phyloP scores from a whole-genome alignment of 2,888 invertebrate species.

The Aphidius colemani region DNA sequence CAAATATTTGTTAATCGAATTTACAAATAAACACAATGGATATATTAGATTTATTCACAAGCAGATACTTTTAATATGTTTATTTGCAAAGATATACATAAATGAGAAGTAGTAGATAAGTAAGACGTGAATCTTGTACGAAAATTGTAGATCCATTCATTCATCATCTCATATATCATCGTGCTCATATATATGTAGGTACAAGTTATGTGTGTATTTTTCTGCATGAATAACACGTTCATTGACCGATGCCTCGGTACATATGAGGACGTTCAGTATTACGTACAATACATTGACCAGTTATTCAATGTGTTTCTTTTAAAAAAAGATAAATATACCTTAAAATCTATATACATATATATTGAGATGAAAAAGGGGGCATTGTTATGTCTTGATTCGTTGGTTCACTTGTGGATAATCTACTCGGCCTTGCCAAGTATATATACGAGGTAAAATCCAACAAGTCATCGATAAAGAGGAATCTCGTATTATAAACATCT shows the following conservation, averaged over 20 bases:
- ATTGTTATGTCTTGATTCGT: slow-evolving; percentile 17
- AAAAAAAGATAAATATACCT: slow-evolving; percentile 6
- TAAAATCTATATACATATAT: slow-evolving; percentile 20
- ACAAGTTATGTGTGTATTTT: slow-evolving; percentile 2
- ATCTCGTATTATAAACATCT: neutral
- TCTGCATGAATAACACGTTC: slow-evolving; percentile 29
- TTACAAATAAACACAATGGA: too few relatives aligned
- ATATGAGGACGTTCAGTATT: neutral
- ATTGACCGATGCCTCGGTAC: slow-evolving; percentile 38
- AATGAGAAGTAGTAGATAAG: neutral
- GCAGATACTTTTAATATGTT: neutral
- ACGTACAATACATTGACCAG: too few relatives aligned
- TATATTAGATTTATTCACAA: too few relatives aligned
- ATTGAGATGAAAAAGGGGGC: slow-evolving; percentile 18
- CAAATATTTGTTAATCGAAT: too few relatives aligned
- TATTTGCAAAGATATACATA: slow-evolving; percentile 11
- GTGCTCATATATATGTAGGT: neutral
- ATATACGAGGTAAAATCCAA: slow-evolving; percentile 31
- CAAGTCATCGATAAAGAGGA: slow-evolving; percentile 28
- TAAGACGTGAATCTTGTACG: neutral
- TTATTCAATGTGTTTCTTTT: neutral
- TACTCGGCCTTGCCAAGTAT: slow-evolving; percentile 48
- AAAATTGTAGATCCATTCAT: slow-evolving; percentile 34
- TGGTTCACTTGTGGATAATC: slow-evolving; percentile 39
- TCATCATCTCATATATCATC: slow-evolving; percentile 19